Evolutionary conservation across 2,888 invertebrate genomes (phyloP).

Genomic region (Mystacides longicornis): DNA sequence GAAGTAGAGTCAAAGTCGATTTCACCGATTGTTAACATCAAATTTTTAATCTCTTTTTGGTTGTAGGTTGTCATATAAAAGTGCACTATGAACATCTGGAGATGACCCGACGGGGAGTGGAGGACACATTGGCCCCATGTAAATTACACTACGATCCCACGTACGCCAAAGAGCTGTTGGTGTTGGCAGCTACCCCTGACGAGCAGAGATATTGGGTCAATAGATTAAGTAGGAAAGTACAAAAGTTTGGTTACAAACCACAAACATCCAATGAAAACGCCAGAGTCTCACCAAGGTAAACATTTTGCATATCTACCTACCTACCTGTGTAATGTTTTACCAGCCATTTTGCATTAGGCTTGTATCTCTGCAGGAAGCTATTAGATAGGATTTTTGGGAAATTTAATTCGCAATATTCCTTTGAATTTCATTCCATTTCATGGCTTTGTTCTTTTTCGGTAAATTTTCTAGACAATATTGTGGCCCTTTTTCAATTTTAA

Average conservation of each 20-base stretch:
- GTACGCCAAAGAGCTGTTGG: constrained; percentile 86
- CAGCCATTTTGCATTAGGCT: too few relatives aligned
- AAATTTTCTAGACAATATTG: too few relatives aligned
- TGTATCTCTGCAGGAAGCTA: too few relatives aligned
- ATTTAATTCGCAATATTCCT: too few relatives aligned
- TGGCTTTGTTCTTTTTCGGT: too few relatives aligned
- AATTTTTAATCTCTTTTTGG: background rate
- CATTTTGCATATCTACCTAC: background rate
- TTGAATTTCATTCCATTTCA: too few relatives aligned
- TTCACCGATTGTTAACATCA: too few relatives aligned
- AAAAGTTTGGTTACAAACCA: constrained; percentile 87
- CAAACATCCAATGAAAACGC: constrained; percentile 60
- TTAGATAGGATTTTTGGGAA: too few relatives aligned
- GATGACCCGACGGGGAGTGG: constrained; percentile 61
- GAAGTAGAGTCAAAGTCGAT: too few relatives aligned
- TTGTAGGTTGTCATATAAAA: constrained; percentile 87
- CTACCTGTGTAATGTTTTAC: too few relatives aligned
- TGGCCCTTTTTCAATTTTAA: too few relatives aligned
- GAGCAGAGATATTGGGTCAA: constrained; percentile 93
- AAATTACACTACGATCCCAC: constrained; percentile 93
- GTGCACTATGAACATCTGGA: constrained; percentile 96
- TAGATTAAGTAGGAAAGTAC: constrained; percentile 83
- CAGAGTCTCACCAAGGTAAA: constrained; percentile 71
- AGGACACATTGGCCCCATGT: constrained; percentile 87
- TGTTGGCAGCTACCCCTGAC: constrained; percentile 77